Conservation (phyloP, 2,888 invertebrate genomes). For the Clitarchus hookeri region DNA sequence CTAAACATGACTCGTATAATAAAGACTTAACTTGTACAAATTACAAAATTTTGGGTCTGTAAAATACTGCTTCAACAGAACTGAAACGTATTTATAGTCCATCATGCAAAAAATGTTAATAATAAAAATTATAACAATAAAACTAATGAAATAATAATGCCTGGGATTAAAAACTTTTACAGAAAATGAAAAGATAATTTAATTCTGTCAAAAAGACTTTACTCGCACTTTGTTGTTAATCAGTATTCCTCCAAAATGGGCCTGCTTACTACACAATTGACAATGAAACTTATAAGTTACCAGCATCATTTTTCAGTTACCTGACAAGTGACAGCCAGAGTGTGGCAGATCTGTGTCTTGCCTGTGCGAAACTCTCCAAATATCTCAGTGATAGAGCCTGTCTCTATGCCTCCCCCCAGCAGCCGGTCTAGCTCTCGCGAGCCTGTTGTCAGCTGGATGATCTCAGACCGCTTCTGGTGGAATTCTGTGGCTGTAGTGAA, state of each 20-base stretch:
- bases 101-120: too few relatives aligned
- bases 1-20: too few relatives aligned
- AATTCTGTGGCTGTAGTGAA: conserved; percentile 98
- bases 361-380: conserved; percentile 99
- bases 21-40: too few relatives aligned
- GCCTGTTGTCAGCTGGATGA: conserved; percentile 93
- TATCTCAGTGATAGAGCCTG: conserved; percentile 97
- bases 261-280: neutral
- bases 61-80: too few relatives aligned
- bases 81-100: too few relatives aligned
- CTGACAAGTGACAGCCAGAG: conserved; percentile 96
- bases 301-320: conserved; percentile 54
- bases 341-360: conserved; percentile 96
- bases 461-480: conserved; percentile 92
- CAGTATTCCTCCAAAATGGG: neutral
- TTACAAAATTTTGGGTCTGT: too few relatives aligned
- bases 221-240: neutral
- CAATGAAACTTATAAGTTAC: neutral
- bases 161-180: neutral
- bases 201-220: neutral
- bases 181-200: neutral
- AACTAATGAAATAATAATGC: too few relatives aligned
- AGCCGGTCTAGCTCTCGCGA: conserved; percentile 92
- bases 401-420: conserved; percentile 95
- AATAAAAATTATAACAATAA: too few relatives aligned